Evolutionary conservation across 2,113 vertebrate species (phyloP), one percentile per base, ranked within the genome.

Genomic region (Paedocypris sp.): DNA sequence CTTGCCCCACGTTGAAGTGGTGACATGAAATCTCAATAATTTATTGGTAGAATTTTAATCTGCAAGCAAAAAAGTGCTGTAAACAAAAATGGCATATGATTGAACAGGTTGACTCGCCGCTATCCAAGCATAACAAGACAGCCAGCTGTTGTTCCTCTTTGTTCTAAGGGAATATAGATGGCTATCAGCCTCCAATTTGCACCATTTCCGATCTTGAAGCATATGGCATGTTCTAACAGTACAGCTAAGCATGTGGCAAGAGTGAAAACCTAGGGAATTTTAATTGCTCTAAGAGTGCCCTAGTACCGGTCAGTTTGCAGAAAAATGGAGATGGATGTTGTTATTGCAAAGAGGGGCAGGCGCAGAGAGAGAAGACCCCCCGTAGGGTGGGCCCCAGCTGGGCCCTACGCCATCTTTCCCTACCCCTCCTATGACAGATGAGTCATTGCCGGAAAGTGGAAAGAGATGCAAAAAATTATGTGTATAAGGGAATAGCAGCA

Each of bases 321-420:
- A 64, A 61, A 66, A 68, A 70, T 72, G 68, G 62, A 70, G 75
- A 65, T 68, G 62, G 64, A 68, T 75, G 67, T 70, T 70, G 67
- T 70, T 70, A 57, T 75, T 58, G 73, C 60, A 72, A 48, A 51
- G 29, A 57, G 51, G 46, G 60, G 39, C 47, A 26, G 47, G 15
- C 42, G 18, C 8, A 46, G 41, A 35, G 29, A 13, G 46, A 52
- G 38, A 46, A 12, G 63, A 57, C 49, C 68, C 69, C 64, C 64
- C 22, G 35, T 29, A 15, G 58, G 11, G 52, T 31, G 13, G 53
- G 47, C 45, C 54, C 64, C 69, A 71, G 64, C 69, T 71, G 69
- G 46, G 45, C 29, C n/a, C 35, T 36, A 23, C 31, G 6, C 60
- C 18, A 31, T 41, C 16, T 48, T 41, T 51, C 48, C 23, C 48